Evolutionary conservation across 2,888 invertebrate species (phyloP), one percentile per base, ranked within the genome.

Genomic region (Stomorhina lunata): DNA sequence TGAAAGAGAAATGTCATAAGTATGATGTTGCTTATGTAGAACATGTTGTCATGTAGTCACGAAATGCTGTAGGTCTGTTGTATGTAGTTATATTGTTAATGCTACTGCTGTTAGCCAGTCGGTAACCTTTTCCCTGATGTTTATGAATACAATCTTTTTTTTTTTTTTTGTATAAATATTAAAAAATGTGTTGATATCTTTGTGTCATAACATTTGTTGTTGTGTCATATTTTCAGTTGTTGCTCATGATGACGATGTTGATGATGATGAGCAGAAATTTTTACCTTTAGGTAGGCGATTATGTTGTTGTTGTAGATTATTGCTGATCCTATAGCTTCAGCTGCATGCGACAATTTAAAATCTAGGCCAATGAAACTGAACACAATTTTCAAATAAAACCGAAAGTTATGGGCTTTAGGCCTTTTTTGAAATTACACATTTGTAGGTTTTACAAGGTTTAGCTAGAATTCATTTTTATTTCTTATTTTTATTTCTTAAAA

Each of bases 11-110:
- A 73, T 65, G 55, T 65, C 65, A 65, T 1, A 53, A 75, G 34
- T 55, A 55, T 55, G 55, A 29, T 53, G 55, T 71, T 59, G 50
- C 40, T 63, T 53, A 53, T 53, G 43, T 45, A 45, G 55, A 45
- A 71, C 63, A 63, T 45, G 61, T 27, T 61, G 61, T 63, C 57
- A 37, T 29, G 59, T 40, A 22, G 53, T 78, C 78, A 71, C 53
- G 53, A 71, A 63, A 69, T 61, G 40, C 45, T 40, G 10, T 68
- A 17, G n/a, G 37, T n/a, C n/a, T 65, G 32, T 40, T 27, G n/a
- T 43, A 45, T 53, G 15, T n/a, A 63, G 29, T 12, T 65, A 6
- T 40, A 29, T 71, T 48, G 9, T 20, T 61, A 7, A n/a, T 50
- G 45, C 10, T 22, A 40, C 22, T 50, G 7, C 29, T 61, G 73